Base-by-base conservation (phyloP, 2,113 vertebrate species). In the Telmatochromis sp. region DNA sequence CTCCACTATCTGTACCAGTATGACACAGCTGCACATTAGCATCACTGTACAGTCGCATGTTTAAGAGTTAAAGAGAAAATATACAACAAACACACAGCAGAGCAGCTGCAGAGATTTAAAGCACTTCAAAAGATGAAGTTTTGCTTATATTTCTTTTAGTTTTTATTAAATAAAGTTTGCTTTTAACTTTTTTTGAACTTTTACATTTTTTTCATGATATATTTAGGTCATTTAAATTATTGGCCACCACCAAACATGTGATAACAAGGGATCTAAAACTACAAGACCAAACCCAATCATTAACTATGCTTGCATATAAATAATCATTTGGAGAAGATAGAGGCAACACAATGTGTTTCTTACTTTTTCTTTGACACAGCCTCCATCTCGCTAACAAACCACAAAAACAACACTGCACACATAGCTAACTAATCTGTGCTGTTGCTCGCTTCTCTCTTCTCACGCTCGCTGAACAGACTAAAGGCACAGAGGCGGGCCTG, bases 11-110 rank as follows among this genome's bases (percentile, higher is more conserved):
- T 58, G 86, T 11, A 60, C 42, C 31, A 65, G 80, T 6, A 14
- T 51, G 80, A 87, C 68, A 82, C 87, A 84, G 85, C 87, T 84
- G 85, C 82, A 83, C 47, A 70, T 82, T 49, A 81, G 85, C 33
- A n/a, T 86, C 65, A 84, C 31, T 17, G 65, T 51, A 28, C 31
- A 81, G 81, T 82, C 45, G 42, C 78, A 68, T 65, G 31, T 84
- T 70, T 60, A 37, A 53, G 63, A n/a, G 33, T 68, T 21, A 37
- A 68, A 37, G 33, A 21, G 19, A 37, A 68, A 37, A 68, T 21
- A 21, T 37, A 37, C 63, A 68, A 68, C 60, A 68, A 68, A 21
- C 63, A 37, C 63, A 37, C 28, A n/a, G 28, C n/a, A 6, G 47
- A 47, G 10, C 82, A 14, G 26, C 82, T 81, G 51, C 31, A 7